A percentile compares a stretch with the other conserved stretches of the same genome.
These are phyloP conservation scores for Xestia rhomboidea DNA, from an alignment of 2,888 invertebrate species.

Conservation along the genomic window DNA sequence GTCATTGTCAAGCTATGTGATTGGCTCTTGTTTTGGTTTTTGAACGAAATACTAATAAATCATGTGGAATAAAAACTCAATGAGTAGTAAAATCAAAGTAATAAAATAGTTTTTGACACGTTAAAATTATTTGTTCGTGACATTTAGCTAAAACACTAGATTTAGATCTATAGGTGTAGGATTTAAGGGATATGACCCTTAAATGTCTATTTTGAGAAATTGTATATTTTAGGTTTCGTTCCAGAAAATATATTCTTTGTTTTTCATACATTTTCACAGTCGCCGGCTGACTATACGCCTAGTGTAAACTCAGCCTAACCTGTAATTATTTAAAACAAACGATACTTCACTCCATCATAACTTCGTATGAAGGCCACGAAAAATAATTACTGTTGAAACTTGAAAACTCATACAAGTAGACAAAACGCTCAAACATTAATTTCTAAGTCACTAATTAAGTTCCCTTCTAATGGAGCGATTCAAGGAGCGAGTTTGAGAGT, in stretches of 20 bases:
- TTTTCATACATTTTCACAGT: neutral
- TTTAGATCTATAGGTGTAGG: neutral
- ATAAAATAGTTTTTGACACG: neutral
- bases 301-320: neutral
- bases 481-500: constrained; percentile 50
- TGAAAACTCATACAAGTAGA: constrained; percentile 65
- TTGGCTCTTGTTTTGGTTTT: neutral
- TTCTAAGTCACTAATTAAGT: constrained; percentile 67
- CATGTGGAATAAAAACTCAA: neutral
- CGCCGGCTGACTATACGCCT: neutral
- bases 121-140: neutral
- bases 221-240: neutral
- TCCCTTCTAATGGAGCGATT: constrained; percentile 57
- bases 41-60: neutral
- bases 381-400: constrained; percentile 72
- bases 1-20: neutral
- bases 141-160: neutral
- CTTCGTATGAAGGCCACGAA: constrained; percentile 59
- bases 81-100: neutral
- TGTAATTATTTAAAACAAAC: constrained; percentile 60
- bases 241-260: neutral
- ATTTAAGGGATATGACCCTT: neutral
- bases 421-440: constrained; percentile 66
- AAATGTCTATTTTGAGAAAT: neutral
- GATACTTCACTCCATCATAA: constrained; percentile 60